phyloP scores from a whole-genome alignment of 1,140 invertebrate genomes.

The Amyelois transitella region DNA sequence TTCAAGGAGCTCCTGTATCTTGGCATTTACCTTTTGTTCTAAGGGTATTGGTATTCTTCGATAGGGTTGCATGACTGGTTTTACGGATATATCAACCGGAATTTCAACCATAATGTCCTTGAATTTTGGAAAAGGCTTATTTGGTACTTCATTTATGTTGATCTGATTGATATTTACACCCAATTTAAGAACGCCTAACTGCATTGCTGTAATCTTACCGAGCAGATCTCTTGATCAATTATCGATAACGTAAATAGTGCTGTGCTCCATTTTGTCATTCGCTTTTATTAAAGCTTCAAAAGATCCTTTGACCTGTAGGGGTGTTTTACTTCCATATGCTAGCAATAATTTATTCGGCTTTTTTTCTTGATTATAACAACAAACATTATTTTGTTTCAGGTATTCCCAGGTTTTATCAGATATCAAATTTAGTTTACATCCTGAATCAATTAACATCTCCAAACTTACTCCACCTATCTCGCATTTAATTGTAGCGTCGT shows the following conservation, averaged over 20 bases:
- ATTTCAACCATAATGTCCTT: constrained; percentile 33
- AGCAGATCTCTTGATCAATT: too few relatives aligned
- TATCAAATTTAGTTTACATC: constrained; percentile 25
- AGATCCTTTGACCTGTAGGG: constrained; percentile 13
- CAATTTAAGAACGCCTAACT: too few relatives aligned
- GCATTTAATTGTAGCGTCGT: constrained; percentile 15
- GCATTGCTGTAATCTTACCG: too few relatives aligned
- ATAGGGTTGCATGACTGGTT: too few relatives aligned
- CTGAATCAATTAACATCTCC: constrained; percentile 28
- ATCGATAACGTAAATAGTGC: constrained; percentile 21
- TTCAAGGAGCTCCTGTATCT: too few relatives aligned
- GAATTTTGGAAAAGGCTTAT: constrained; percentile 41
- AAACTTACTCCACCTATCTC: constrained; percentile 18
- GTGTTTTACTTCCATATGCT: constrained; percentile 17
- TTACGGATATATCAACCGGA: too few relatives aligned
- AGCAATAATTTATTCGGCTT: constrained; percentile 14
- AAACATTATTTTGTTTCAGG: not conserved
- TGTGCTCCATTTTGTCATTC: not conserved
- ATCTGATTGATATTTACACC: constrained; percentile 20
- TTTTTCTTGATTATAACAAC: constrained; percentile 20
- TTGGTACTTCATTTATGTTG: too few relatives aligned
- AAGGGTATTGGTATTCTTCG: too few relatives aligned
- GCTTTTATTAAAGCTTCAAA: constrained; percentile 16
- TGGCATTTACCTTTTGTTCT: too few relatives aligned
- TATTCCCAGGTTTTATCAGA: constrained; percentile 18